Conservation (phyloP, 2,888 invertebrate species). For the Cremastinae sp. region DNA sequence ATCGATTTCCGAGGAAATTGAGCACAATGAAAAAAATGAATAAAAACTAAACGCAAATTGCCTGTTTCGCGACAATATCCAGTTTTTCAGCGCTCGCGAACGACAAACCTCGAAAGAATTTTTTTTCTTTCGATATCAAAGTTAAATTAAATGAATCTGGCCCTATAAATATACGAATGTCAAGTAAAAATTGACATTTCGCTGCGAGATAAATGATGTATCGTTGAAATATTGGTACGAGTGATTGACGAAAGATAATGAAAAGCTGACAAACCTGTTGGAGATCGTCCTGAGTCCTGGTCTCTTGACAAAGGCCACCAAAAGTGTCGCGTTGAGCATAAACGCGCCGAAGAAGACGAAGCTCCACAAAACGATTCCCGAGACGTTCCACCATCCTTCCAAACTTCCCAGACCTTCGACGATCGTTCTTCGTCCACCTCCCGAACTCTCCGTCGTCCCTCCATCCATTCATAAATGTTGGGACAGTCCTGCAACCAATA, state of each 20-base stretch:
- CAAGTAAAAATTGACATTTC: too few species aligned
- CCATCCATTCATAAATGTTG: constrained; percentile 80
- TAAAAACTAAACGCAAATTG: not conserved
- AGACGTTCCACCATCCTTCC: constrained; percentile 76
- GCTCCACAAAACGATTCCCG: constrained; percentile 74
- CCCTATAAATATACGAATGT: too few species aligned
- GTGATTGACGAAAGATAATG: not conserved
- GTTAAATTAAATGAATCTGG: too few species aligned
- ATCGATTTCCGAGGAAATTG: constrained; percentile 40
- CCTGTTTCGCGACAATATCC: not conserved
- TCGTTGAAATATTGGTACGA: not conserved
- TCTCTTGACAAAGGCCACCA: constrained; percentile 88
- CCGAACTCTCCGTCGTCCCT: constrained; percentile 77
- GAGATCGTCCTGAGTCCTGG: constrained; percentile 89
- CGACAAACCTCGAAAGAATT: not conserved
- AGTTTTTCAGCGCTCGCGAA: too few species aligned
- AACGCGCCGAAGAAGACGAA: constrained; percentile 85
- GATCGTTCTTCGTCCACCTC: constrained; percentile 71
- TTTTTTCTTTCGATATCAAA: not conserved
- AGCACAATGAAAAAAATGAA: constrained; percentile 8
- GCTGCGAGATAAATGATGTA: not conserved
- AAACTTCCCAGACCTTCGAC: constrained; percentile 74
- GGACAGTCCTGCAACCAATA: constrained; percentile 68
- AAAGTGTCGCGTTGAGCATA: constrained; percentile 87
- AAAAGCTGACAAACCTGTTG: constrained; percentile 84